Conservation (phyloP, 2,888 invertebrate species). For the Aleiodes alternator region DNA sequence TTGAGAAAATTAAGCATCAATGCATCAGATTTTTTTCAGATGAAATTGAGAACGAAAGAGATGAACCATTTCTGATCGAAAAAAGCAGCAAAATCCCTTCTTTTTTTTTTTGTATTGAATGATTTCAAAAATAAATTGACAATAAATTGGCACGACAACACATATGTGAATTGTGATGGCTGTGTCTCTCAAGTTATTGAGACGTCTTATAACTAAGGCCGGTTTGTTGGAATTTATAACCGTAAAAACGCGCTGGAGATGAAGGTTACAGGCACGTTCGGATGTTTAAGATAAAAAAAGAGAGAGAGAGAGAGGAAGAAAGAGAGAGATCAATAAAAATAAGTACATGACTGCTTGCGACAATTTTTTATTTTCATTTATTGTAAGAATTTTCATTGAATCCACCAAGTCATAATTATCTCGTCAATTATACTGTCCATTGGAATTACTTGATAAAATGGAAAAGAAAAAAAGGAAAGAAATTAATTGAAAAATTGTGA, state of each 20-base stretch:
- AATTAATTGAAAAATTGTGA: slow-evolving; percentile 22
- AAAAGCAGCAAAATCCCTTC: slow-evolving; percentile 1
- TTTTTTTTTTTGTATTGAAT: slow-evolving; percentile 1
- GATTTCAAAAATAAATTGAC: slow-evolving; percentile 37
- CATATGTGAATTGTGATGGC: slow-evolving; percentile 20
- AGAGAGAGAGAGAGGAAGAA: neutral
- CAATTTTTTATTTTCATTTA: slow-evolving; percentile 26
- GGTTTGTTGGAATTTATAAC: slow-evolving; percentile 46
- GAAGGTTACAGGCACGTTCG: slow-evolving; percentile 34
- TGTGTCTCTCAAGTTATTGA: slow-evolving; percentile 38
- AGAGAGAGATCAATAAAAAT: slow-evolving; percentile 24
- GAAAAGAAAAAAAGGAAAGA: neutral
- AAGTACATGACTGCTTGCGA: slow-evolving; percentile 33
- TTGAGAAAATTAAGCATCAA: neutral
- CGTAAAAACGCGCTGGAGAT: slow-evolving; percentile 40
- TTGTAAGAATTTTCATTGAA: slow-evolving; percentile 32
- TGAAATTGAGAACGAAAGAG: neutral
- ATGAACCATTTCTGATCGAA: neutral
- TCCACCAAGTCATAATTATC: slow-evolving; percentile 12
- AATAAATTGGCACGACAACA: slow-evolving; percentile 36
- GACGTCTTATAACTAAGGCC: slow-evolving; percentile 42
- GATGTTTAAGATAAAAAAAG: slow-evolving; percentile 22
- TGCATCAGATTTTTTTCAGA: neutral
- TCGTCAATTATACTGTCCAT: slow-evolving; percentile 10
- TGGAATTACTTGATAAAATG: slow-evolving; percentile 9